Evolutionary conservation across 2,888 invertebrate genomes (phyloP), one percentile per base, ranked within the genome.

Genomic region (Serrognathus titanus): DNA sequence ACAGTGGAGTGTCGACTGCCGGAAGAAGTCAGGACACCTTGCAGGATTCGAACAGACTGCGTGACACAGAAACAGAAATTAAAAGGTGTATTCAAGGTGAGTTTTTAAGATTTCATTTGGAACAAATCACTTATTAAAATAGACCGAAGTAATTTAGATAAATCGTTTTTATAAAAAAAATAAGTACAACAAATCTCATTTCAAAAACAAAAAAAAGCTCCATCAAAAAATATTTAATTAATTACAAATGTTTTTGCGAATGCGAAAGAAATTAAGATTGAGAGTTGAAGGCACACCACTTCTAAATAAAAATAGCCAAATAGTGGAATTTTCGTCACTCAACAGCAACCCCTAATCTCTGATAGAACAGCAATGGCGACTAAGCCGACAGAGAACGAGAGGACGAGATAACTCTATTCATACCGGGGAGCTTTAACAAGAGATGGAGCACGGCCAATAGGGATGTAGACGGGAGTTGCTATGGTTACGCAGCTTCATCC

Each of bases 1-100:
- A 85, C 70, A 82, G 82, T 36, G 83, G 83, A 52, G 73, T 73
- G 16, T 69, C 75, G 13, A 61, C 71, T 9, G 69, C 70, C 39
- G 71, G 72, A 58, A 69, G 76, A 63, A 69, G 72, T 41, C 72
- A 71, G 60, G 74, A 75, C 48, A 62, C 63, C 50, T 55, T 67
- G 13, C 75, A 74, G 60, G 76, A 76, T 51, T 71, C 71, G 54
- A 66, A 67, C 56, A 71, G 76, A 60, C 65, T 74, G 62, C 67
- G 75, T 48, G 76, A 77, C 56, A 72, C 66, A 51, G 75, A 75
- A 51, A 66, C 66, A 41, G 76, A 76, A 59, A 68, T 73, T 49
- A 77, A 77, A 64, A 61, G 76, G 51, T 63, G 69, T 20, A 57
- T 68, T 49, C 72, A 71, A 69, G 75, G 78, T 78, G 60, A 71